These are phyloP conservation scores for Cyaniris semiargus DNA, from an alignment of 2,888 invertebrate species.

Conservation along the genomic window DNA sequence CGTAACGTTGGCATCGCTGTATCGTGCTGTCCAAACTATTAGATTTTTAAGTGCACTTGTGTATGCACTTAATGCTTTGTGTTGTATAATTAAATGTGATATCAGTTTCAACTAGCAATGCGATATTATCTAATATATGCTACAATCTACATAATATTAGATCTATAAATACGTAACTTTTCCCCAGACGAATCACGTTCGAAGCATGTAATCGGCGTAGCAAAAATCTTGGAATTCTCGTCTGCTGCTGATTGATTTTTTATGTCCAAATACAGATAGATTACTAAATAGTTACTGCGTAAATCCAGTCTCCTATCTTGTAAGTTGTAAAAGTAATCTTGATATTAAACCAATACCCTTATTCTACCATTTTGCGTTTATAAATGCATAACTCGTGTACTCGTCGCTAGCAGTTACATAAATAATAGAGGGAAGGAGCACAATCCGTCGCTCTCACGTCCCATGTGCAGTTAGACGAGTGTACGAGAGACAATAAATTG, in stretches of 20 bases:
- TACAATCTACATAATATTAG: too few relatives aligned
- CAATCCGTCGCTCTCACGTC: constrained; percentile 20
- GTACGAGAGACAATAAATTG: constrained; percentile 67
- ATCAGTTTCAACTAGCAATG: not conserved
- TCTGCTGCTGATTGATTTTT: not conserved
- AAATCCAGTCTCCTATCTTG: too few relatives aligned
- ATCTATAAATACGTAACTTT: not conserved
- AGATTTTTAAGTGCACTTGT: not conserved
- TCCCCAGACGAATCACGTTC: not conserved
- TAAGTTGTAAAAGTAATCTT: not conserved
- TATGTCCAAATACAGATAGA: not conserved
- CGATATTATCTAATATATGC: not conserved
- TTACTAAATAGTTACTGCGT: too few relatives aligned
- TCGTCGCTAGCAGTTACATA: constrained; percentile 7
- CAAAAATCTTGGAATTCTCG: not conserved
- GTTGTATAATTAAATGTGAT: not conserved
- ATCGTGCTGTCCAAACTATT: not conserved
- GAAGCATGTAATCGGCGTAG: not conserved
- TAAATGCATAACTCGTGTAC: not conserved
- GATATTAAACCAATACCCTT: not conserved
- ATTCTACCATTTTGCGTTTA: not conserved
- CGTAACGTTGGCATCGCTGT: not conserved
- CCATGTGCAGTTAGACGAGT: constrained; percentile 46
- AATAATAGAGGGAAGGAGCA: constrained; percentile 29
- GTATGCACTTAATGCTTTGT: constrained; percentile 3